Evolutionary conservation across 2,797 vertebrate species (phyloP).

Genomic region (Hyperoplus immaculatus): DNA sequence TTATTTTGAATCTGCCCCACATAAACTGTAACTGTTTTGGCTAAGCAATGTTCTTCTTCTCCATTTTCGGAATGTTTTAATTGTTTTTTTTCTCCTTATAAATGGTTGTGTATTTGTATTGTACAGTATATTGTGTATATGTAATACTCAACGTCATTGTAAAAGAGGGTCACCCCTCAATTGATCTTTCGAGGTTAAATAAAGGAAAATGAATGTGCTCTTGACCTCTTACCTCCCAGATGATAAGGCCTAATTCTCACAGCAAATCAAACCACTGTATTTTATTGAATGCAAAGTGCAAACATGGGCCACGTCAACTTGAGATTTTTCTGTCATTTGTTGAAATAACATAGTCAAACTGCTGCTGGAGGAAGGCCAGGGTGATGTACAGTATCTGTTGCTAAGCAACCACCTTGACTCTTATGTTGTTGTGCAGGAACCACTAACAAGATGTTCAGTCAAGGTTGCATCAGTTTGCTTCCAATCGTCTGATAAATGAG

Average conservation of each 20-base stretch:
- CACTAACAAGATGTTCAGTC: slow-evolving; percentile 70
- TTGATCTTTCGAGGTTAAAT: no score
- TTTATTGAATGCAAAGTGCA: slow-evolving; percentile 32
- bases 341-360: slow-evolving; percentile 74
- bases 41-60: no score
- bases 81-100: no score
- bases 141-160: no score
- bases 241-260: neutral
- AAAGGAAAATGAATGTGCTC: no score
- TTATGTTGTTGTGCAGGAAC: slow-evolving; percentile 74
- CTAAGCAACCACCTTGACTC: slow-evolving; percentile 77
- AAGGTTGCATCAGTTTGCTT: slow-evolving; percentile 73
- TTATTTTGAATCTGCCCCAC: no score
- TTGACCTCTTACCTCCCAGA: slow-evolving; percentile 31
- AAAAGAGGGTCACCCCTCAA: no score
- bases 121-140: no score
- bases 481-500: neutral
- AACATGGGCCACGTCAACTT: slow-evolving; percentile 56
- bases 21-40: no score
- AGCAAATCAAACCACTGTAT: neutral
- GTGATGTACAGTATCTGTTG: slow-evolving; percentile 73
- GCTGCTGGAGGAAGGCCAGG: slow-evolving; percentile 71
- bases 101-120: no score
- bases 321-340: slow-evolving; percentile 65
- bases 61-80: no score